phyloP scores from a whole-genome alignment of 2,113 vertebrate species.

The Campylomormyrus numenius region DNA sequence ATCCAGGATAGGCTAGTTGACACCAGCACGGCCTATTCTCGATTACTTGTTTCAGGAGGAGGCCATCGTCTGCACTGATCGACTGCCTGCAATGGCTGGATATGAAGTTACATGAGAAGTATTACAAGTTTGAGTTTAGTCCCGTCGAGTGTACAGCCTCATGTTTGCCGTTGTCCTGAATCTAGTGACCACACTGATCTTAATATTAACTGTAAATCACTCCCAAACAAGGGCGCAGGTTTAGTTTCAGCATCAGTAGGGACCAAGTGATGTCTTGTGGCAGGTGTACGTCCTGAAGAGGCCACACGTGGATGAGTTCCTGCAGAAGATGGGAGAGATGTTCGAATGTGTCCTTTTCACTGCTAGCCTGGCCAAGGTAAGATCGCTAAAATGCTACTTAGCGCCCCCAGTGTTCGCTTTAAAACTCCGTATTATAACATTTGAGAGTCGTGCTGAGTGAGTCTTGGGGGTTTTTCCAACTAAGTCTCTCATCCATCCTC shows the following conservation, averaged over 20 bases:
- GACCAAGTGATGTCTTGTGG: background rate
- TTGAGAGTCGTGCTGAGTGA: background rate
- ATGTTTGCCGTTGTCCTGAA: background rate
- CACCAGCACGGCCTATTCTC: slow-evolving; percentile 71
- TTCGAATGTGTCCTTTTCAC: slow-evolving; percentile 88
- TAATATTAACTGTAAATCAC: background rate
- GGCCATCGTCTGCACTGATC: slow-evolving; percentile 7
- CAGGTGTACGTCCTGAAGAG: slow-evolving; percentile 86
- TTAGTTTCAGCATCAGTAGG: background rate
- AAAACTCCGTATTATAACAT: background rate
- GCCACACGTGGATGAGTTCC: slow-evolving; percentile 81
- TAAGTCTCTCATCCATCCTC: background rate
- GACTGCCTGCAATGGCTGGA: background rate
- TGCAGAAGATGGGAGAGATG: slow-evolving; percentile 79
- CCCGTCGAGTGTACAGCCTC: background rate
- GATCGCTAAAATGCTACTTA: background rate
- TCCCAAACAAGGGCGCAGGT: background rate
- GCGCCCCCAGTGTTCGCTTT: too few species aligned
- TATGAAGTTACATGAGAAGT: background rate
- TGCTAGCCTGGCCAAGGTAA: slow-evolving; percentile 83
- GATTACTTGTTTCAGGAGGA: slow-evolving; percentile 76
- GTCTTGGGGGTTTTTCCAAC: background rate
- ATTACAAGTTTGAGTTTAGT: background rate
- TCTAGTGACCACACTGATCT: background rate
- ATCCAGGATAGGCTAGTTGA: slow-evolving; percentile 85